Evolutionary conservation across 2,113 vertebrate species (phyloP).

Genomic region (Dascyllus trimaculatus): DNA sequence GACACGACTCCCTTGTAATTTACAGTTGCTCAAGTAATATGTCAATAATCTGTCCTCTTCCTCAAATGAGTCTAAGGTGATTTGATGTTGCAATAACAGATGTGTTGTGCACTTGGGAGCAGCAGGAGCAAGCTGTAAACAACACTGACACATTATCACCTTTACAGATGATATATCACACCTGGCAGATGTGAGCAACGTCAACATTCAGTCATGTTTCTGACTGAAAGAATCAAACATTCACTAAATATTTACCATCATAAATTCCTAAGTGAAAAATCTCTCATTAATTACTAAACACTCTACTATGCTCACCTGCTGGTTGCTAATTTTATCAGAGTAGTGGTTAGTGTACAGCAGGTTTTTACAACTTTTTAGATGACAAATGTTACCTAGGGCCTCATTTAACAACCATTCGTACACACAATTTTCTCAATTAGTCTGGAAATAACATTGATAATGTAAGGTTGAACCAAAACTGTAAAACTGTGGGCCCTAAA

Average conservation of each 20-base stretch:
- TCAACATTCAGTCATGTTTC: background rate
- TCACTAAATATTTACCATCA: background rate
- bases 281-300: background rate
- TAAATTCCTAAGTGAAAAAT: background rate
- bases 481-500: too few relatives aligned
- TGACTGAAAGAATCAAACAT: background rate
- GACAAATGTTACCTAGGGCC: background rate
- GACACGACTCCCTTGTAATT: background rate
- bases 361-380: background rate
- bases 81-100: background rate
- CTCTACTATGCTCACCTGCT: background rate
- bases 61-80: background rate
- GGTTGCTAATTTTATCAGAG: background rate
- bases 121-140: background rate
- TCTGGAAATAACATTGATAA: background rate
- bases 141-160: background rate
- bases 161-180: background rate
- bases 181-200: background rate
- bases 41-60: background rate
- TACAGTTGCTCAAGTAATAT: background rate
- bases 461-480: background rate
- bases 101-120: background rate
- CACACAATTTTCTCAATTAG: background rate
- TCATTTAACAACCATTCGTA: background rate
- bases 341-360: background rate